Conservation (phyloP, 2,113 vertebrate genomes). For the Orycteropus afer region DNA sequence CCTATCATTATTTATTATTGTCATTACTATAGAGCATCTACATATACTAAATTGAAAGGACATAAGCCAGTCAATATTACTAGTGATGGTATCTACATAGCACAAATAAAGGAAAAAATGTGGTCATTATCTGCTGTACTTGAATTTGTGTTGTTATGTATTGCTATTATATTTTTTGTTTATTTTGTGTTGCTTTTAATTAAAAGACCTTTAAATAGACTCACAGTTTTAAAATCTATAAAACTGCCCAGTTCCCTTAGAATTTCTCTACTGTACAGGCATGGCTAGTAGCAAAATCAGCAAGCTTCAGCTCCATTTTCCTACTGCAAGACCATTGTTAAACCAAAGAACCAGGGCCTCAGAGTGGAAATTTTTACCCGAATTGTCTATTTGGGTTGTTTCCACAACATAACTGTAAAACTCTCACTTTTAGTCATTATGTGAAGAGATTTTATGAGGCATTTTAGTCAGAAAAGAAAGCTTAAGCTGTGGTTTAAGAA, state of each 20-base stretch:
- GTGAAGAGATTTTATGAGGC: neutral
- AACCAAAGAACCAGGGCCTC: neutral
- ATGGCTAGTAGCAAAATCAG: neutral
- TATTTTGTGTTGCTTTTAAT: neutral
- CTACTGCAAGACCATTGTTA: neutral
- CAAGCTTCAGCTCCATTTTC: neutral
- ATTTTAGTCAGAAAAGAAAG: slow-evolving; percentile 3
- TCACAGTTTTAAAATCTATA: neutral
- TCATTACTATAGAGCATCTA: neutral
- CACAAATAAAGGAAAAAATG: neutral
- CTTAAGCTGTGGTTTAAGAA: slow-evolving; percentile 30
- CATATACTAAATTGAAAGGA: slow-evolving; percentile 6
- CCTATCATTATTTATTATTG: neutral
- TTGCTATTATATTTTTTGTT: neutral
- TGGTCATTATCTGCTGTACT: neutral
- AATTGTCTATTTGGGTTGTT: slow-evolving; percentile 56
- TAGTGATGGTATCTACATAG: neutral
- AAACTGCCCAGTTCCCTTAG: neutral
- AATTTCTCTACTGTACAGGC: neutral
- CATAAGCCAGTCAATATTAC: neutral
- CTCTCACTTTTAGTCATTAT: neutral
- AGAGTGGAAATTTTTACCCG: slow-evolving; percentile 9
- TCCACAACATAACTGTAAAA: slow-evolving; percentile 6
- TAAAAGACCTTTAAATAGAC: slow-evolving; percentile 40
- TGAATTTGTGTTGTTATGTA: neutral